Percentiles rank a stretch among this genome's conserved stretches.
Evolutionary conservation across 2,113 vertebrate genomes (phyloP).

Genomic region (Struthio camelus): DNA sequence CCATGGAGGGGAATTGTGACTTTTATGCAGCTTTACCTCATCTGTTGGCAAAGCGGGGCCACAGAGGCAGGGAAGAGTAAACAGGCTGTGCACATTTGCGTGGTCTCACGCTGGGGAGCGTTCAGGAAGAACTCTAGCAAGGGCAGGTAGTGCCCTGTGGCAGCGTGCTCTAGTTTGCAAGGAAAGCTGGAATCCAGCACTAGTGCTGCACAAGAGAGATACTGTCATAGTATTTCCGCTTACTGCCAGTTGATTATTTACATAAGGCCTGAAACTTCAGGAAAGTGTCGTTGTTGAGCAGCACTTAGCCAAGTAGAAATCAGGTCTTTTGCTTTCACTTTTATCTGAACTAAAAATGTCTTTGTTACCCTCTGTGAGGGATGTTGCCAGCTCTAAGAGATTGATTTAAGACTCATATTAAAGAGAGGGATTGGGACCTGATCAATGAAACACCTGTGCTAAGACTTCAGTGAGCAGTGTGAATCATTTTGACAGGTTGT

Average conservation of each 20-base stretch:
- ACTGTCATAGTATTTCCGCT: neutral
- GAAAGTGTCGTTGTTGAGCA: neutral
- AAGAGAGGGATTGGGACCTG: slow-evolving; percentile 2
- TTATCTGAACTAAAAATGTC: slow-evolving; percentile 33
- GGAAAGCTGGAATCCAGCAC: neutral
- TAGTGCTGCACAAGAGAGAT: neutral
- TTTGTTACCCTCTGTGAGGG: neutral
- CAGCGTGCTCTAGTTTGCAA: rapidly evolving
- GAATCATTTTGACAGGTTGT: slow-evolving; percentile 45
- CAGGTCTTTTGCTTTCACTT: neutral
- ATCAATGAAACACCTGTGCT: slow-evolving; percentile 49
- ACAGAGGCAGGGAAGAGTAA: neutral
- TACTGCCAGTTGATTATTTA: neutral
- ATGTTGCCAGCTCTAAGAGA: neutral
- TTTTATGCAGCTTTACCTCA: neutral
- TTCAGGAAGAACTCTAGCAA: neutral
- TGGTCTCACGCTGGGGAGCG: rapidly evolving
- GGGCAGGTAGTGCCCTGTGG: too few species aligned
- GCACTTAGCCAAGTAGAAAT: neutral
- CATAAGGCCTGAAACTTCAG: neutral
- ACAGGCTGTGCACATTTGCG: rapidly evolving
- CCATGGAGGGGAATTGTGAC: neutral
- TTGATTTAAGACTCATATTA: slow-evolving; percentile 23
- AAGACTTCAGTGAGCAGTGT: slow-evolving; percentile 6
- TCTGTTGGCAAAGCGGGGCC: neutral